Base-by-base conservation (phyloP, 2,888 invertebrate species). In the Ernsta delagoae region DNA sequence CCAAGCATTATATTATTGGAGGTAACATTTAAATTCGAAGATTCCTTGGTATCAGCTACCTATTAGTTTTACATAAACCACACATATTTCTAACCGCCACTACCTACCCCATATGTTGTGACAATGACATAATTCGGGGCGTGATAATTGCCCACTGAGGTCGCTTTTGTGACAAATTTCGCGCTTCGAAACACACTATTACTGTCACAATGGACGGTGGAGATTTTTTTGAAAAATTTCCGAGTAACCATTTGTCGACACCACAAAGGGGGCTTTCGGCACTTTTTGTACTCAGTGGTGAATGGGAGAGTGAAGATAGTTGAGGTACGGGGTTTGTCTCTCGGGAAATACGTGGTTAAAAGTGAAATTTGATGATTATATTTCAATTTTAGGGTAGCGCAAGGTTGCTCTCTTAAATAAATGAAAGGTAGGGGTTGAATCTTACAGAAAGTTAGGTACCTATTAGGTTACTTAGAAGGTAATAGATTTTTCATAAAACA, bases 81-180 rank as follows among this genome's bases (percentile, higher is more conserved):
- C 68, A 62, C 61, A 68, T 66, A 53, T n/a, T 41, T 61, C 45
- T 12, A 31, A 7, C 62, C 41, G 41, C 8, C 34, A 59, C 63
- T 56, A 63, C 70, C 54, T 59, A 65, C 66, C 56, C 60, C 63
- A 70, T 70, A 75, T 86, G 77, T 89, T 88, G 72, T 88, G 86
- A 90, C 90, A 90, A 91, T 87, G 86, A 87, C 86, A 75, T 85
- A 89, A 89, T 87, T 86, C 83, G 79, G 76, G 86, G 89, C 89
- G 90, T 87, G 90, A 90, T 90, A 89, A 91, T 90, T 89, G 88
- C 83, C 80, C 79, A 78, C 76, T 76, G 83, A 83, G 80, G 77
- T 74, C 66, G 71, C 83, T 76, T 65, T 92, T 92, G 91, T 92
- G 84, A 86, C 84, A 84, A 85, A 90, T 91, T 89, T 88, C 83